Evolutionary conservation across 2,888 invertebrate genomes (phyloP).

Genomic region (Panzeria rudis): DNA sequence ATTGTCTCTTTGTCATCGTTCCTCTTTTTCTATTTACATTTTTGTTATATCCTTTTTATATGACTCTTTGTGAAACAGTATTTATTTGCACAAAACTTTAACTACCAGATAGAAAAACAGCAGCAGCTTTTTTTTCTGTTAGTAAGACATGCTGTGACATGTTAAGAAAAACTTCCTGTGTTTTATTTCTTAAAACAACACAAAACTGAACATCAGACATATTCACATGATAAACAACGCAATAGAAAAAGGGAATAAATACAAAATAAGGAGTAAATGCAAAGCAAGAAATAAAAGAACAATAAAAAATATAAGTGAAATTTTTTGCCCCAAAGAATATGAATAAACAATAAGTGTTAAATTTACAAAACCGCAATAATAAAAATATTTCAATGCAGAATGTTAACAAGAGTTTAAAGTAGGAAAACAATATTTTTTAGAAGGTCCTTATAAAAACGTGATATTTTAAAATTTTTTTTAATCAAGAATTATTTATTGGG

Average conservation of each 20-base stretch:
- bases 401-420: constrained; percentile 15
- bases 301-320: constrained; percentile 16
- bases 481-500: no score
- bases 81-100: constrained; percentile 18
- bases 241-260: constrained; percentile 2
- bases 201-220: constrained; percentile 34
- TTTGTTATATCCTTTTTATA: neutral
- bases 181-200: constrained; percentile 35
- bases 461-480: no score
- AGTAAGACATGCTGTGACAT: constrained; percentile 69
- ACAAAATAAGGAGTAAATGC: constrained; percentile 2
- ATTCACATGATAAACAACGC: constrained; percentile 17
- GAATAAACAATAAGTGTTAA: constrained; percentile 64
- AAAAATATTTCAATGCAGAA: constrained; percentile 35
- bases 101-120: constrained; percentile 26
- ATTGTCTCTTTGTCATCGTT: constrained; percentile 55
- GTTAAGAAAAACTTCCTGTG: constrained; percentile 57
- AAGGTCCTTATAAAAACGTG: no score
- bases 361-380: constrained; percentile 56
- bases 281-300: constrained; percentile 11
- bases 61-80: neutral
- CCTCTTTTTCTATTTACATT: neutral
- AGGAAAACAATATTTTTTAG: neutral
- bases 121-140: constrained; percentile 23
- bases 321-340: constrained; percentile 50